Percentiles rank a stretch among this genome's conserved stretches.
These are phyloP conservation scores for Drosophila dunni DNA, from an alignment of 1,140 invertebrate genomes.

Conservation along the genomic window DNA sequence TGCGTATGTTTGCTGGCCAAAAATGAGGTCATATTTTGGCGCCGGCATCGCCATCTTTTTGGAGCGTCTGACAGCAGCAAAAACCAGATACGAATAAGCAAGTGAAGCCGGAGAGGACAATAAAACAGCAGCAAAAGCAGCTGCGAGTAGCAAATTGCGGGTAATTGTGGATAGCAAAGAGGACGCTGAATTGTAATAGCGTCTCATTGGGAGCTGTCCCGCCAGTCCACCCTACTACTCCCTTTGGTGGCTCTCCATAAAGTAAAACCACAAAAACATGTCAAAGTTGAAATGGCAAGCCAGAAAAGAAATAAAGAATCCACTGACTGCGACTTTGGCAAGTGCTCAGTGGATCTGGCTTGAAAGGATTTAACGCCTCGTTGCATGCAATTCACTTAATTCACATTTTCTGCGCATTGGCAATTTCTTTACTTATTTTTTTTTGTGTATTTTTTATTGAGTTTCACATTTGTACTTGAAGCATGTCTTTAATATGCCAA, in stretches of 20 bases:
- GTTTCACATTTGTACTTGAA: slow-evolving; percentile 16
- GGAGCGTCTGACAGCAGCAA: slow-evolving; percentile 23
- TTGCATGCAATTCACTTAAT: slow-evolving; percentile 73
- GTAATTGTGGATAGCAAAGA: slow-evolving; percentile 29
- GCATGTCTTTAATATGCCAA: slow-evolving; percentile 11
- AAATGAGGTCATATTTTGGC: slow-evolving; percentile 79
- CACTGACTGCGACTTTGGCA: slow-evolving; percentile 17
- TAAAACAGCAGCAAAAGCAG: slow-evolving; percentile 48
- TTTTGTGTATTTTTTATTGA: slow-evolving; percentile 45
- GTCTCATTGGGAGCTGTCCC: slow-evolving; percentile 1
- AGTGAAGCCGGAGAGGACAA: slow-evolving; percentile 32
- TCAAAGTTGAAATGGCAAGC: slow-evolving; percentile 40
- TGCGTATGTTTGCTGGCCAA: slow-evolving; percentile 12
- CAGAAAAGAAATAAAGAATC: not conserved
- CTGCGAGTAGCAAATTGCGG: slow-evolving; percentile 40
- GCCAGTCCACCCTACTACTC: not conserved
- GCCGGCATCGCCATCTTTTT: slow-evolving; percentile 54
- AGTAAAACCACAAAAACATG: slow-evolving; percentile 37
- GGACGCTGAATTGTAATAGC: slow-evolving; percentile 7
- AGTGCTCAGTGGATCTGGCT: slow-evolving; percentile 21
- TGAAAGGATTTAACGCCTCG: slow-evolving; percentile 70
- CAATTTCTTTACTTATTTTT: slow-evolving; percentile 18
- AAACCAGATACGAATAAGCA: slow-evolving; percentile 41
- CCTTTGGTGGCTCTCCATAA: not conserved
- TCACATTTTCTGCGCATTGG: slow-evolving; percentile 58